phyloP scores from a whole-genome alignment of 2,113 vertebrate genomes.

The Taxidea taxus region DNA sequence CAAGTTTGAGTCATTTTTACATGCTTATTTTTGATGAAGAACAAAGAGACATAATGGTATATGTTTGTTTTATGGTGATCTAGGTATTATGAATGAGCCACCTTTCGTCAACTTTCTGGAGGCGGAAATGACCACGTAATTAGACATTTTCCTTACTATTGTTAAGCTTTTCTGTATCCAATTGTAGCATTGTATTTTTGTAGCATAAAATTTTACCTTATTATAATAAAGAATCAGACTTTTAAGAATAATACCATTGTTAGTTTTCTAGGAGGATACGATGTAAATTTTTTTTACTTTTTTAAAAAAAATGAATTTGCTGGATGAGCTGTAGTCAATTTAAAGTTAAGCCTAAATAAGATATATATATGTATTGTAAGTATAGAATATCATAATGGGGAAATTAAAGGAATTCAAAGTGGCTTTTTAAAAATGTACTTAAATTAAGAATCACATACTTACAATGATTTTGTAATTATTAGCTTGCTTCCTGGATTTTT shows the following conservation, averaged over 20 bases:
- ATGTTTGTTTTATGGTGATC: conserved; percentile 30
- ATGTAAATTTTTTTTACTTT: background rate
- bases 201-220: background rate
- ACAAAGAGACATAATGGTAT: background rate
- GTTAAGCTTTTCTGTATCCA: conserved; percentile 3
- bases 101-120: fast-evolving
- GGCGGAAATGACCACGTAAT: conserved; percentile 83
- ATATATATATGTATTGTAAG: background rate
- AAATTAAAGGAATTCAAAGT: background rate
- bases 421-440: background rate
- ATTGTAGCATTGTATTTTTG: background rate
- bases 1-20: conserved; percentile 27
- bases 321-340: background rate
- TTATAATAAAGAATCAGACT: background rate
- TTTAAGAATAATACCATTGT: background rate
- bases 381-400: background rate
- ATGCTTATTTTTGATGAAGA: background rate
- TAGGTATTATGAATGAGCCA: fast-evolving
- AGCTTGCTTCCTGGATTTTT: background rate
- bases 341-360: background rate
- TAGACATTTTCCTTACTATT: conserved; percentile 27
- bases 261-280: background rate
- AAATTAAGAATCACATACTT: conserved; percentile 32
- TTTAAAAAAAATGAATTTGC: background rate
- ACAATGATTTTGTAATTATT: background rate